Evolutionary conservation across 2,888 invertebrate species (phyloP).

Genomic region (Periphyllus acericola): DNA sequence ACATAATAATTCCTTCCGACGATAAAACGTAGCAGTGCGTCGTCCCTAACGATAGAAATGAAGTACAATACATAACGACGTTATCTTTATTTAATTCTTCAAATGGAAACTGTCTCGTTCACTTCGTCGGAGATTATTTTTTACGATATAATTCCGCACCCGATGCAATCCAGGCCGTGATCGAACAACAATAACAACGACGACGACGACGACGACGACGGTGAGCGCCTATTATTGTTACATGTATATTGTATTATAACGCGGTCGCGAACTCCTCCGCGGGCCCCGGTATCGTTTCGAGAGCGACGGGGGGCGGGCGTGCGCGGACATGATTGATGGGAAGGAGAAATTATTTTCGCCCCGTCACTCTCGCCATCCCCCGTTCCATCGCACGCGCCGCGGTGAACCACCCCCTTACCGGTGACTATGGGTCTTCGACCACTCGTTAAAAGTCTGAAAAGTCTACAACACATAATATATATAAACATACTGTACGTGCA

Average conservation of each 20-base stretch:
- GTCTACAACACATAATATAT: too few species aligned
- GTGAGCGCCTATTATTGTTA: background rate
- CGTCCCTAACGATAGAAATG: constrained; percentile 35
- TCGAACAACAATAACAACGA: background rate
- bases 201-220: background rate
- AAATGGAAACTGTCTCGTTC: constrained; percentile 33
- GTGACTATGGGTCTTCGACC: background rate
- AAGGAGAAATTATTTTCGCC: background rate
- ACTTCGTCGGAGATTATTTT: constrained; percentile 26
- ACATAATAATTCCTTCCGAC: constrained; percentile 26
- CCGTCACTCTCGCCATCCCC: background rate
- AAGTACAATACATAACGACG: constrained; percentile 5
- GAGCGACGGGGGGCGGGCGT: background rate
- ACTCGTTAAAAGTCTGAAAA: constrained; percentile 23
- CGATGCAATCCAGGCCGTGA: background rate
- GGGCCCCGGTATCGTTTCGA: background rate
- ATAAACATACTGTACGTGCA: too few species aligned
- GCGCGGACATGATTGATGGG: constrained; percentile 37
- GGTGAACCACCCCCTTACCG: too few species aligned
- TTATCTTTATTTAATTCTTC: constrained; percentile 46
- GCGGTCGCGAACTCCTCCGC: too few species aligned
- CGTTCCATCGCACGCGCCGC: background rate
- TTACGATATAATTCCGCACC: constrained; percentile 35
- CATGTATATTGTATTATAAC: background rate
- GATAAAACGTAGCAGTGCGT: constrained; percentile 22